Evolutionary conservation across 2,888 invertebrate species (phyloP).

Genomic region (Meteorus colon): DNA sequence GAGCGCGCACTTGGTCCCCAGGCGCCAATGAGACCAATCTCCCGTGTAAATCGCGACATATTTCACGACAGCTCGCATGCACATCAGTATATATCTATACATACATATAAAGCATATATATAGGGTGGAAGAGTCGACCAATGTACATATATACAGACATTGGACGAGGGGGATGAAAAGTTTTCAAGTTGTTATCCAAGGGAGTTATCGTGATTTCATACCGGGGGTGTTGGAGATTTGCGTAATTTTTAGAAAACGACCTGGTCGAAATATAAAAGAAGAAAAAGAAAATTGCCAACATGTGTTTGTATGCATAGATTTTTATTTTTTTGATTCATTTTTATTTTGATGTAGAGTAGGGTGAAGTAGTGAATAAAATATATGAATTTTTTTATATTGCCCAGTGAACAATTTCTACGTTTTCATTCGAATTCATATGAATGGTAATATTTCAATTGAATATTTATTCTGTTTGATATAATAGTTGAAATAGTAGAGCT

Average conservation of each 20-base stretch:
- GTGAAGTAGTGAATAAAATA: no score
- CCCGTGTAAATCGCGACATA: conserved; percentile 73
- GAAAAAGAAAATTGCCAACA: conserved; percentile 11
- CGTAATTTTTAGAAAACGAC: conserved; percentile 28
- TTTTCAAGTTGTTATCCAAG: conserved; percentile 56
- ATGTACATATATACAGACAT: conserved; percentile 5
- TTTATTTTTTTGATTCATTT: neutral
- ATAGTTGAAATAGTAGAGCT: no score
- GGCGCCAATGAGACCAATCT: conserved; percentile 72
- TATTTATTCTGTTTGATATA: no score
- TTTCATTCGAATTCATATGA: no score
- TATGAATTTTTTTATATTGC: no score
- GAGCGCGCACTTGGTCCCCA: conserved; percentile 64
- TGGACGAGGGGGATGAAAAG: conserved; percentile 49
- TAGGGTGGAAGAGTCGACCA: neutral
- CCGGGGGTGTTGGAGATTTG: conserved; percentile 38
- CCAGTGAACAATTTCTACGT: no score
- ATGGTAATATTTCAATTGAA: no score
- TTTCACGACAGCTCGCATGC: conserved; percentile 64
- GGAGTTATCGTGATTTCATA: conserved; percentile 52
- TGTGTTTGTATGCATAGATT: neutral
- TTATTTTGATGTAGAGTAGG: neutral
- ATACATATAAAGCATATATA: neutral
- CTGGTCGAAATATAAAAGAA: neutral
- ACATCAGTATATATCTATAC: conserved; percentile 41